Percentiles rank a stretch among this genome's conserved stretches.
These are phyloP conservation scores for Boulengeromyrus knoepffleri DNA, from an alignment of 2,113 vertebrate genomes.

Conservation along the genomic window DNA sequence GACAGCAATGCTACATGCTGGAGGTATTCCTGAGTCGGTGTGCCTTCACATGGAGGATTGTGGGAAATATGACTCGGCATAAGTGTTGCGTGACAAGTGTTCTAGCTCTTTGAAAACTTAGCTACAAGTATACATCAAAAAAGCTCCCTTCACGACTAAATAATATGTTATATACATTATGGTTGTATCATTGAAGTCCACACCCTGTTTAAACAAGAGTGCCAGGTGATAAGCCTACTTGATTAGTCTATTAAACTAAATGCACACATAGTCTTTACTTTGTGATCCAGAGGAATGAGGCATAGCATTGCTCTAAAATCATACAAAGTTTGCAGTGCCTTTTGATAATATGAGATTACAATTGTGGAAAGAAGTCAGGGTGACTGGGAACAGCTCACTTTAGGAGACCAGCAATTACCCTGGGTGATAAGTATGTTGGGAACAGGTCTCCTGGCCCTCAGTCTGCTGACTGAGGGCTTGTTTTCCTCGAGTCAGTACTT, in stretches of 20 bases:
- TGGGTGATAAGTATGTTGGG: neutral
- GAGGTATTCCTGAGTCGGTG: constrained; percentile 58
- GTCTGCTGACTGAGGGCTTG: neutral
- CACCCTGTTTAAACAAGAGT: neutral
- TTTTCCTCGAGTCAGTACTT: neutral
- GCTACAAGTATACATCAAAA: neutral
- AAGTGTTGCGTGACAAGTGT: neutral
- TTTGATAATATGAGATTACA: neutral
- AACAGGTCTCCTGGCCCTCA: neutral
- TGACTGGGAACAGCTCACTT: neutral
- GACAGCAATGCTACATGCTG: constrained; percentile 73
- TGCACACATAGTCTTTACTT: neutral
- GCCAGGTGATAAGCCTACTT: neutral
- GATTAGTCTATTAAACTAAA: neutral
- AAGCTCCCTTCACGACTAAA: neutral
- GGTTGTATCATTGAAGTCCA: neutral
- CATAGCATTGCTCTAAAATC: neutral
- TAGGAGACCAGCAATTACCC: neutral
- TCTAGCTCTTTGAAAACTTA: neutral
- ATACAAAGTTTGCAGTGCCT: neutral
- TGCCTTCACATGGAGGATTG: neutral
- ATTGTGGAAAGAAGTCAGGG: neutral
- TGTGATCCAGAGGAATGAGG: neutral
- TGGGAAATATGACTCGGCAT: neutral
- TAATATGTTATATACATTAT: neutral